phyloP scores from a whole-genome alignment of 2,797 vertebrate species.

The Gila robusta region DNA sequence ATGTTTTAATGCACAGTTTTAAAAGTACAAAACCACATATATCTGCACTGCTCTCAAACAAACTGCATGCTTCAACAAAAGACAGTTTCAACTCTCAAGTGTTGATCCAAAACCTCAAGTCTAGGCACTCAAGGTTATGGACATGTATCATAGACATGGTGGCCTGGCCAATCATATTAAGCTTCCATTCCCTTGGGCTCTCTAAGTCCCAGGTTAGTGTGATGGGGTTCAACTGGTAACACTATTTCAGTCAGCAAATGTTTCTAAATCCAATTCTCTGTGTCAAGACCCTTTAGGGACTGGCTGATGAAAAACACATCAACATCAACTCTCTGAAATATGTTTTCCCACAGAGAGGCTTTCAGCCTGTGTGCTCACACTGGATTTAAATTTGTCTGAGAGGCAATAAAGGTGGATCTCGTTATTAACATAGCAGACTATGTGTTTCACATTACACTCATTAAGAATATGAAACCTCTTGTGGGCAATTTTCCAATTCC shows the following conservation, averaged over 20 bases:
- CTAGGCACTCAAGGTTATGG: constrained; percentile 29
- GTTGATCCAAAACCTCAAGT: constrained; percentile 31
- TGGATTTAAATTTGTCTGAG: constrained; percentile 13
- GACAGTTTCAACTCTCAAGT: background rate
- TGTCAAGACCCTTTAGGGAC: constrained; percentile 48
- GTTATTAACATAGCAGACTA: constrained; percentile 25
- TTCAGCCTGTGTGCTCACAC: constrained; percentile 39
- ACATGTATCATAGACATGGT: constrained; percentile 8
- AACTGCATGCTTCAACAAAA: background rate
- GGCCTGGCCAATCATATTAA: constrained; percentile 27
- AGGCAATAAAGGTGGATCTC: constrained; percentile 25
- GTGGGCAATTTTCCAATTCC: constrained; percentile 30
- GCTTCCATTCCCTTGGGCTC: constrained; percentile 24
- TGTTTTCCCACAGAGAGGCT: constrained; percentile 42
- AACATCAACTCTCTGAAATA: constrained; percentile 47
- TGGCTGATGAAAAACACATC: constrained; percentile 50
- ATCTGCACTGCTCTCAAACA: constrained; percentile 15
- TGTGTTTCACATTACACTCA: background rate
- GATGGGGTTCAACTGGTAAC: constrained; percentile 43
- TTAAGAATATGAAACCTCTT: constrained; percentile 33
- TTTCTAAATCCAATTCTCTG: constrained; percentile 60
- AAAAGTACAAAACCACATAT: constrained; percentile 9
- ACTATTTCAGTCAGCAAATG: constrained; percentile 57
- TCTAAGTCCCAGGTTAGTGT: constrained; percentile 46
- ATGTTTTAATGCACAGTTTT: constrained; percentile 15